Base-by-base conservation (phyloP, 2,797 vertebrate genomes). In the Tangara arthus region DNA sequence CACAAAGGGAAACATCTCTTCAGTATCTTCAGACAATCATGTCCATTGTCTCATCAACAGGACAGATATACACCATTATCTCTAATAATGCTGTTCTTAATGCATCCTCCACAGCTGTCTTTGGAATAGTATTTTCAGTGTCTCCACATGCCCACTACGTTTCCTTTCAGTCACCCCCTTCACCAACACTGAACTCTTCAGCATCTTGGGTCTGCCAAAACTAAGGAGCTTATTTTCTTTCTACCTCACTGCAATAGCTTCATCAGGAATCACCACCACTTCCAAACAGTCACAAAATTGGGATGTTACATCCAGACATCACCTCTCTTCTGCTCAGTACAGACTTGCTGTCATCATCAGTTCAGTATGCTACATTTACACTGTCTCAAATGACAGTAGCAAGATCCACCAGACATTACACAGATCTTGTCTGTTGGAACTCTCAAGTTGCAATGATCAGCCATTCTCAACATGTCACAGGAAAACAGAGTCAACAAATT, bases 391-490 rank as follows among this genome's bases (percentile, higher is more conserved):
- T 11, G 11, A 78, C 15, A 56, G 37, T 1, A 57, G 30, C 18
- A 71, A 69, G 42, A 71, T 61, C 56, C 55, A 72, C 12, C 34
- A 65, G 65, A 37, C 30, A 50, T 39, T 56, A 57, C 27, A 28
- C 0, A 64, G 28, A 22, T 34, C 28, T 71, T 15, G 1, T 1
- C 0, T 47, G 35, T 9, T 9, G 27, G 70, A 83, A 37, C 11
- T 75, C 42, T 83, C 47, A 65, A 82, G 42, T 4, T 68, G 41
- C 56, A 64, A 41, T 2, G 0, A 47, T 15, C 50, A 84, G 26
- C 35, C 72, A 47, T 76, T 87, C 83, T 79, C 80, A 72, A 55
- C 12, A 57, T 0, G 0, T 9, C 35, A 65, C 3, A 46, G 18
- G 14, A 42, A 90, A 88, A 56, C 28, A 80, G 15, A 77, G 21